Evolutionary conservation across 2,113 vertebrate genomes (phyloP).

Genomic region (Falco punctatus): DNA sequence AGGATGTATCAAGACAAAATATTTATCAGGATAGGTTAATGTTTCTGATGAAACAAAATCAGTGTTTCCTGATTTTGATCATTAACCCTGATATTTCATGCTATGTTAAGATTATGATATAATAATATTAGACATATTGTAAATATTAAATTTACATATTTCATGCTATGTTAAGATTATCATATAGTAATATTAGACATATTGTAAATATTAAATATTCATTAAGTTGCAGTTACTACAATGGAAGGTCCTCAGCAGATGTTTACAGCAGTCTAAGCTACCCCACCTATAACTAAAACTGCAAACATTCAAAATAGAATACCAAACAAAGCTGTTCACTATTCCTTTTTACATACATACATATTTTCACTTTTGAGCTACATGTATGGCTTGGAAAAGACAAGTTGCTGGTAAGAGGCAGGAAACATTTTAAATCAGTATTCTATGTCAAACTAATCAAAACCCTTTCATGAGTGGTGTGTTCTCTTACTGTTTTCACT

Average conservation of each 20-base stretch:
- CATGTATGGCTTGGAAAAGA: background rate
- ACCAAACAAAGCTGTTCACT: background rate
- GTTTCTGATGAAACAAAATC: background rate
- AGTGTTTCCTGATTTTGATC: background rate
- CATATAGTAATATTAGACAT: background rate
- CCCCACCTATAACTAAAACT: background rate
- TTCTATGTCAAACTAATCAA: background rate
- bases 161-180: background rate
- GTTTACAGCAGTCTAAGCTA: background rate
- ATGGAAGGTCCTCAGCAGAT: background rate
- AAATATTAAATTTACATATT: background rate
- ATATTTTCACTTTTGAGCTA: background rate
- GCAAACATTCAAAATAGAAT: background rate
- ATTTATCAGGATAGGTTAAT: background rate
- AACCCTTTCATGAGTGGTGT: background rate
- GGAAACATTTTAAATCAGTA: background rate
- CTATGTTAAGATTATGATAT: background rate
- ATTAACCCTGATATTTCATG: background rate
- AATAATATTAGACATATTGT: background rate
- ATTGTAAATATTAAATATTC: background rate
- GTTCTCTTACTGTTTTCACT: background rate
- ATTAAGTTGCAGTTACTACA: background rate
- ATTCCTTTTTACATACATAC: background rate
- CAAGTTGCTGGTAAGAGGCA: background rate
- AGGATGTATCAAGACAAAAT: background rate